phyloP scores from a whole-genome alignment of 2,113 vertebrate genomes.

The Phalacrocorax aristotelis region DNA sequence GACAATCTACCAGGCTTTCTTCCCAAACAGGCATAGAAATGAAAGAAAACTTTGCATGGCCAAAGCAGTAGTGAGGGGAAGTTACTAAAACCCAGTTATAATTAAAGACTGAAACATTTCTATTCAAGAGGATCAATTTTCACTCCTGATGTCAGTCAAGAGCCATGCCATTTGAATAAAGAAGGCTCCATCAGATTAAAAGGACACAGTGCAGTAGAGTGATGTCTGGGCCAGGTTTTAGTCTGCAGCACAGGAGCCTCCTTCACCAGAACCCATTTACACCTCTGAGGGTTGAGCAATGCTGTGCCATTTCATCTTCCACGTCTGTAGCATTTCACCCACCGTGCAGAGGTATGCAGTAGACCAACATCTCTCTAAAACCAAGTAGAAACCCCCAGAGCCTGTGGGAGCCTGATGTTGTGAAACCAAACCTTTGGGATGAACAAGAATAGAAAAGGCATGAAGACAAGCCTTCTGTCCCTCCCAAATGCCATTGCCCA shows the following conservation, averaged over 20 bases:
- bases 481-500: rapidly evolving
- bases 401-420: background rate
- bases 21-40: background rate
- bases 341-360: background rate
- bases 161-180: background rate
- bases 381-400: background rate
- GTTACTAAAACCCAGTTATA: background rate
- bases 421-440: background rate
- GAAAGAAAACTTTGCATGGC: background rate
- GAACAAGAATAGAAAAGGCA: background rate
- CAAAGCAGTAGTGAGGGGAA: background rate
- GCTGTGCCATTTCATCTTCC: background rate
- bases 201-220: background rate
- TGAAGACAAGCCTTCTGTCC: background rate
- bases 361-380: background rate
- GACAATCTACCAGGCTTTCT: background rate
- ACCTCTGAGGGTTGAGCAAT: background rate
- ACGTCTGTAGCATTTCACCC: background rate
- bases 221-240: background rate
- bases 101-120: background rate
- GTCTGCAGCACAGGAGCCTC: background rate
- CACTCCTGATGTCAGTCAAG: background rate
- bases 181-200: background rate
- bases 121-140: background rate
- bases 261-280: background rate